Percentiles rank a stretch among this genome's conserved stretches.
Conservation (phyloP, 2,113 vertebrate species). For the Aptenodytes forsteri region DNA sequence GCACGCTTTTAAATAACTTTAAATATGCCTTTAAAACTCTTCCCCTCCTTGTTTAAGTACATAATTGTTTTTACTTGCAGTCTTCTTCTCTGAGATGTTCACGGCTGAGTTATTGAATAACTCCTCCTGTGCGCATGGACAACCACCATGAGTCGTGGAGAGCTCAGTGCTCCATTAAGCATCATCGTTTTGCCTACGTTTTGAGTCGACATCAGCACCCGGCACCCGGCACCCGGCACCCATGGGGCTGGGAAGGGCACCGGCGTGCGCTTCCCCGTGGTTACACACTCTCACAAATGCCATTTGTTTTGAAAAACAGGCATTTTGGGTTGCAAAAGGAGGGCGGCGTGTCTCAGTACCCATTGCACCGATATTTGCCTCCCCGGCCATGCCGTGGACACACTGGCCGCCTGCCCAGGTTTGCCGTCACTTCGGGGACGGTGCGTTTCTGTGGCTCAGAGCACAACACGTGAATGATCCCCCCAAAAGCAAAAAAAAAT, state of each 20-base stretch:
- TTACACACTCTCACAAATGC: background rate
- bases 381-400: rapidly evolving
- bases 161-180: background rate
- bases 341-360: background rate
- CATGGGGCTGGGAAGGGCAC: background rate
- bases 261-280: rapidly evolving
- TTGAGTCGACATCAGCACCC: background rate
- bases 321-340: background rate
- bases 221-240: background rate
- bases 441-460: background rate
- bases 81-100: background rate
- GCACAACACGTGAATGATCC: background rate
- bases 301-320: background rate
- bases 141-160: background rate
- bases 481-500: background rate
- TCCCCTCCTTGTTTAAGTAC: constrained; percentile 15
- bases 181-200: background rate
- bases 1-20: background rate
- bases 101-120: constrained; percentile 6
- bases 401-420: rapidly evolving
- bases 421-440: rapidly evolving
- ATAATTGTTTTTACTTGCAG: constrained; percentile 8
- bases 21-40: background rate
- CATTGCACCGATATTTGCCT: rapidly evolving
- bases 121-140: background rate